Evolutionary conservation across 2,113 vertebrate species (phyloP).

Genomic region (Cynocephalus volans): DNA sequence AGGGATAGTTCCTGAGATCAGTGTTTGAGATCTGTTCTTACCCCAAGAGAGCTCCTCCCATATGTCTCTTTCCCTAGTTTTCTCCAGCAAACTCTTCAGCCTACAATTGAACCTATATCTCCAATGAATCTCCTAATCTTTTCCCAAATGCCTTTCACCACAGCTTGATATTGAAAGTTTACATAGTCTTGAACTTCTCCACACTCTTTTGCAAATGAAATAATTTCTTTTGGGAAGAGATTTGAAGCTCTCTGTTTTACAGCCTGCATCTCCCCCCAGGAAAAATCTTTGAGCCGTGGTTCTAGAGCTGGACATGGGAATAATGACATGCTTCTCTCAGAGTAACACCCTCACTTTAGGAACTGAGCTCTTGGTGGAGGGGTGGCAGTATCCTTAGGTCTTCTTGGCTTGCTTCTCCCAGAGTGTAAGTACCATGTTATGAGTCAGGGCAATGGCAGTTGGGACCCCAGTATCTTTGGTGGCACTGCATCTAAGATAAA

Average conservation of each 20-base stretch:
- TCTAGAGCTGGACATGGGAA: constrained; percentile 14
- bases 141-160: background rate
- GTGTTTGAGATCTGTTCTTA: constrained; percentile 41
- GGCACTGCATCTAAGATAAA: background rate
- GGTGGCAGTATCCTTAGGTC: background rate
- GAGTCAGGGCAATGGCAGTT: background rate
- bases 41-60: background rate
- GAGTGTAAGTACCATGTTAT: background rate
- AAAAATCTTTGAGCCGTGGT: background rate
- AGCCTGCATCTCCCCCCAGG: background rate
- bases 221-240: constrained; percentile 13
- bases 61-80: background rate
- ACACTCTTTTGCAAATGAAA: constrained; percentile 8
- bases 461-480: background rate
- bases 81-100: background rate
- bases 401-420: background rate
- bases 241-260: background rate
- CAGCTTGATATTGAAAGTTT: background rate
- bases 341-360: background rate
- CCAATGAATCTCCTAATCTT: background rate
- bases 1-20: background rate
- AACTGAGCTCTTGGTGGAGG: background rate
- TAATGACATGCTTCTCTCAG: background rate
- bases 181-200: constrained; percentile 12
- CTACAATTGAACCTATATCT: background rate